Base-by-base conservation (phyloP, 2,797 vertebrate species). In the Setipinna tenuifilis region DNA sequence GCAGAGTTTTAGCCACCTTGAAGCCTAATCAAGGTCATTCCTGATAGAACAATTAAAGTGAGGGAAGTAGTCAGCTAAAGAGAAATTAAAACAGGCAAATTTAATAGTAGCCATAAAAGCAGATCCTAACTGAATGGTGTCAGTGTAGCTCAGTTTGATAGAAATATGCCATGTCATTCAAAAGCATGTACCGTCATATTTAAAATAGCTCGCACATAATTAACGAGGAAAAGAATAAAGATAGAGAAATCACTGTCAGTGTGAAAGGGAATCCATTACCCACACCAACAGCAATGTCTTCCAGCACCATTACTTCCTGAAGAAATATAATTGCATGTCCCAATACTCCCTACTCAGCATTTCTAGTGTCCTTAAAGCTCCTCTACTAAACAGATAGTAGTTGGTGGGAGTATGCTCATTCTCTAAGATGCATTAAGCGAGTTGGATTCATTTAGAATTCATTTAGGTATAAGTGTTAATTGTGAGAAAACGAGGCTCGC, bases 21-120 rank as follows among this genome's bases (percentile, higher is more conserved):
- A 16, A 62, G 41, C 86, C 78, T 84, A 82, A 86, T 85, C 71
- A 35, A 17, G 48, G 61, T 85, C 75, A 88, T 86, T 89, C 85
- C 75, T 54, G n/a, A 28, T 48, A 46, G 31, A 31, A 17, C 23
- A 87, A 85, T 62, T 71, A 83, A 25, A 82, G 31, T 78, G 71
- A 83, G 50, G 71, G 16, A 62, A 59, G 65, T 46, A 78, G 62
- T 82, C 48, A 84, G 41, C 23, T 61, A 68, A 85, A 21, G 25
- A 50, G 25, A 23, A 88, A 78, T 21, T 78, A 84, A 41, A 78
- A 85, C 85, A 87, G 85, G 82, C 78, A 12, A 85, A 86, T 82
- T 57, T 35, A 89, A 86, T 71, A 84, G 83, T 50, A 85, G 78
- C 81, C 85, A 84, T 83, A 59, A 86, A 83, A 83, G 75, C 48